phyloP scores from a whole-genome alignment of 2,888 invertebrate species.

The Dusona sp. region DNA sequence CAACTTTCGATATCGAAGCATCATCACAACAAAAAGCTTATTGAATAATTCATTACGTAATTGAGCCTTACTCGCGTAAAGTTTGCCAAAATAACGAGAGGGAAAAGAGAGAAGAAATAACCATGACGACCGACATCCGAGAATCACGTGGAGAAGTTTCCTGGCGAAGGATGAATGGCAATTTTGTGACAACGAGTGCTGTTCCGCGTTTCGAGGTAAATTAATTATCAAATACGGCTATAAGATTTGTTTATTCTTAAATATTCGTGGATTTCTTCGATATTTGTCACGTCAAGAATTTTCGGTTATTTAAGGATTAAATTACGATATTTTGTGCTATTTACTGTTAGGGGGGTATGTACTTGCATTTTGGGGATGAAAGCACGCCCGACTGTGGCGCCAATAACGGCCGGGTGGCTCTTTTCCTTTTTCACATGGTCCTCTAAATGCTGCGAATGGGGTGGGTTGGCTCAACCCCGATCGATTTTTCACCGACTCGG shows the following conservation, averaged over 20 bases:
- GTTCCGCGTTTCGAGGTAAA: conserved; percentile 33
- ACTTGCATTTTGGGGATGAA: conserved; percentile 49
- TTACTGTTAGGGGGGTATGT: neutral
- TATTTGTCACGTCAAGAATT: neutral
- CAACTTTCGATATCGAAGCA: conserved; percentile 38
- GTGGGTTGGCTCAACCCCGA: conserved; percentile 75
- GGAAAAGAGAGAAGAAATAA: neutral
- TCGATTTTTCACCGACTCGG: conserved; percentile 76
- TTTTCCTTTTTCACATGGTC: conserved; percentile 61
- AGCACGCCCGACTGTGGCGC: conserved; percentile 75
- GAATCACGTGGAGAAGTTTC: conserved; percentile 20
- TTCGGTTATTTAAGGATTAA: neutral
- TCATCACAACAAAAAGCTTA: conserved; percentile 18
- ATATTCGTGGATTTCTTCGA: neutral
- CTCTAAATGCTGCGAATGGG: conserved; percentile 62
- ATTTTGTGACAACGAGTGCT: neutral
- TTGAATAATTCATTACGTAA: conserved; percentile 47
- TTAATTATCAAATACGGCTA: neutral
- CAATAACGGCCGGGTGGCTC: conserved; percentile 70
- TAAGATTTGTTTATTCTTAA: neutral
- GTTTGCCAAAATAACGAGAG: neutral
- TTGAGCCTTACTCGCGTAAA: conserved; percentile 16
- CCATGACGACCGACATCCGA: neutral
- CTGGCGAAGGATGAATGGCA: conserved; percentile 23
- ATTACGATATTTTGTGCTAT: conserved; percentile 19